Conservation (phyloP, 2,113 vertebrate species). For the Heptranchias perlo region DNA sequence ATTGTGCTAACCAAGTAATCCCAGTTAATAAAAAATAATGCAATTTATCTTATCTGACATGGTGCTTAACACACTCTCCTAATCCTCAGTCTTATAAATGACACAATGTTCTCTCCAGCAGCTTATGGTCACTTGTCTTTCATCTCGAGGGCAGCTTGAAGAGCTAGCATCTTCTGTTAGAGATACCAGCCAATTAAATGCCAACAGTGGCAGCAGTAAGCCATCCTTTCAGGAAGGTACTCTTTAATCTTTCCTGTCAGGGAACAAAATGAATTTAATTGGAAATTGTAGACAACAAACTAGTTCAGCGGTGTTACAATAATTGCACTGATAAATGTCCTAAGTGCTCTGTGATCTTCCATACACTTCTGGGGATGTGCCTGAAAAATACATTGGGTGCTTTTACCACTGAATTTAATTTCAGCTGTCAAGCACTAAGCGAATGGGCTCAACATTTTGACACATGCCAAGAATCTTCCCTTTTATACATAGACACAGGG, state of each 20-base stretch:
- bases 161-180: neutral
- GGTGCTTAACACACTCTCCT: neutral
- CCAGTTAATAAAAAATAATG: slow-evolving; percentile 31
- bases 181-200: slow-evolving; percentile 26
- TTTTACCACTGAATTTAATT: neutral
- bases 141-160: slow-evolving; percentile 14
- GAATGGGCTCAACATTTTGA: slow-evolving; percentile 8
- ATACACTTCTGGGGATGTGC: neutral
- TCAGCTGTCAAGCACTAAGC: slow-evolving; percentile 1
- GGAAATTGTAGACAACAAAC: slow-evolving; percentile 16
- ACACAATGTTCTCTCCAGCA: neutral
- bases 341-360: slow-evolving; percentile 16
- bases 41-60: slow-evolving; percentile 29
- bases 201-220: neutral
- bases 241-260: slow-evolving; percentile 29
- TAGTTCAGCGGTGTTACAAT: slow-evolving; percentile 13
- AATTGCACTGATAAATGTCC: neutral
- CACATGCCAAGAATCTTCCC: neutral
- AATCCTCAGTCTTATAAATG: slow-evolving; percentile 23
- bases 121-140: slow-evolving; percentile 28
- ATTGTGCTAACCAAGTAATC: neutral
- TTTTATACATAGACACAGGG: neutral
- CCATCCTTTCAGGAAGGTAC: neutral
- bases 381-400: neutral
- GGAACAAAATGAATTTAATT: slow-evolving; percentile 35